Base-by-base conservation (phyloP, 2,113 vertebrate genomes). In the Sterrhoptilus dennistouni region DNA sequence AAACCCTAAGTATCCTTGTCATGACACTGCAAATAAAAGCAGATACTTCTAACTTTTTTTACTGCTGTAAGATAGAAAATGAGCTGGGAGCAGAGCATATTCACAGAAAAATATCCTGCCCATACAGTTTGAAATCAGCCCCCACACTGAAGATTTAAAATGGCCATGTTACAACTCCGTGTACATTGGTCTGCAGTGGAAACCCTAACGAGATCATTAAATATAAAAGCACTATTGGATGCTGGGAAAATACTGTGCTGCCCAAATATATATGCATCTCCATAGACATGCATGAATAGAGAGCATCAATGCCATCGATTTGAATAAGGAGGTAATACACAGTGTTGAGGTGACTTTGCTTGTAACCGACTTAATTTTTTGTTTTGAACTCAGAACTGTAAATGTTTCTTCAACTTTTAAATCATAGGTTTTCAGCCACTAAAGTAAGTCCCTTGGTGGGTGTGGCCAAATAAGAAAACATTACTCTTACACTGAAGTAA, bases 141-240 rank as follows among this genome's bases (percentile, higher is more conserved):
- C 18, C 38, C 3, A 19, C 6, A 11, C 42, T 38, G 40, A 56
- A 56, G 8, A 49, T 90, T 71, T 88, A n/a, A 94, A 95, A 86
- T 60, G 44, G n/a, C 79, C 68, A 27, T 68, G n/a, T 77, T 92
- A 47, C 77, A 64, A 84, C 74, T 76, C 63, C 0, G 0, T 93
- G 79, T 87, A 71, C 77, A 76, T 85, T 68, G 65, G 56, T 84
- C 85, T 81, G 78, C 81, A 45, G 54, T 95, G 91, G 91, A 88
- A 96, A 81, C 23, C 50, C 29, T 72, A 94, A 86, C 66, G 75
- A 88, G 92, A 95, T 96, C 84, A 78, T 93, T 94, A 96, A 74
- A 95, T 95, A 74, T 52, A 83, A 93, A 85, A 86, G 60, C 81
- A 22, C 24, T 45, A 5, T 53, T 52, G 80, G 86, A 87, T 71